Evolutionary conservation across 2,797 vertebrate genomes (phyloP).

Genomic region (Lerista edwardsae): DNA sequence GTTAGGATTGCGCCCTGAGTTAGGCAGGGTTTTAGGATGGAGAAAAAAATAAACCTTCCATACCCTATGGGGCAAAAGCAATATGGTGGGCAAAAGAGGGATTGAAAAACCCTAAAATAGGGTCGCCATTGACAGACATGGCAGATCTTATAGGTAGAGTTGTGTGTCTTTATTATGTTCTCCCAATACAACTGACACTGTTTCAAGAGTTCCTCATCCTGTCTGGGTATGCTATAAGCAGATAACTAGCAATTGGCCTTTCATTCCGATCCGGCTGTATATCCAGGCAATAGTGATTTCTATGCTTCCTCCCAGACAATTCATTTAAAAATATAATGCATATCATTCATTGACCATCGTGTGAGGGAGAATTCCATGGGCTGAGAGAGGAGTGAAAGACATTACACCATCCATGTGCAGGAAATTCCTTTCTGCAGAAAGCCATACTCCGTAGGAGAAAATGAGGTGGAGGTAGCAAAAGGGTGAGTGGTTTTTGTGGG

Average conservation of each 20-base stretch:
- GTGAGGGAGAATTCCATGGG: slow-evolving; percentile 40
- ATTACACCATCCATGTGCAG: slow-evolving; percentile 62
- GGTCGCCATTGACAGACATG: neutral
- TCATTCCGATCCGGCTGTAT: slow-evolving; percentile 49
- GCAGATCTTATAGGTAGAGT: neutral
- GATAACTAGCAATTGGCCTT: slow-evolving; percentile 64
- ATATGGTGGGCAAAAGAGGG: neutral
- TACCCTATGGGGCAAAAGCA: neutral
- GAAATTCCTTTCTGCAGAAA: slow-evolving; percentile 80
- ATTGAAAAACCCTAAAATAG: neutral
- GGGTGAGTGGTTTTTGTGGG: slow-evolving; percentile 76
- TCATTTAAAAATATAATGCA: slow-evolving; percentile 66
- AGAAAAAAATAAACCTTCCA: neutral
- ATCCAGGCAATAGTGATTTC: slow-evolving; percentile 56
- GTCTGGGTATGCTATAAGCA: neutral
- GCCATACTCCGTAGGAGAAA: slow-evolving; percentile 55
- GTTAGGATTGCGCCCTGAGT: too few relatives aligned
- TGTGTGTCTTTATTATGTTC: neutral
- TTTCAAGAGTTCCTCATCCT: slow-evolving; percentile 22
- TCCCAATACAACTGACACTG: fast-evolving
- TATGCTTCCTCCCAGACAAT: slow-evolving; percentile 73
- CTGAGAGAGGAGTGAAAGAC: slow-evolving; percentile 46
- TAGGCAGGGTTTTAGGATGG: neutral
- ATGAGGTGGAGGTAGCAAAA: neutral
- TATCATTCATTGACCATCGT: slow-evolving; percentile 45